phyloP scores from a whole-genome alignment of 2,797 vertebrate genomes.

The Vultur gryphus region DNA sequence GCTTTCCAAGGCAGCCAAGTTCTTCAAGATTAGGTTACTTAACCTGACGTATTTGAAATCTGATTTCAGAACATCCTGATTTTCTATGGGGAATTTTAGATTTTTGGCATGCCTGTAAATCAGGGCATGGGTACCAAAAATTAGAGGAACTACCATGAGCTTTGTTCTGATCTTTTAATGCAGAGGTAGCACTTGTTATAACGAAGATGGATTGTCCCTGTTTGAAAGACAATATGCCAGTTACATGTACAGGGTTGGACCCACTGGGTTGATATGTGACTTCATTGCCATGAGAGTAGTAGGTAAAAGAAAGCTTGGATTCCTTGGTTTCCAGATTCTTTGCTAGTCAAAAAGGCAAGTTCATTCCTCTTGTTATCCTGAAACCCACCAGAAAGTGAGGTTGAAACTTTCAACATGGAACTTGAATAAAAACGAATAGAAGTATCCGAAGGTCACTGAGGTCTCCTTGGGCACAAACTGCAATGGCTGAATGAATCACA shows the following conservation, averaged over 20 bases:
- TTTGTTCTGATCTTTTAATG: neutral
- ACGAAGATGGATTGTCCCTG: neutral
- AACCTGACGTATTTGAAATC: neutral
- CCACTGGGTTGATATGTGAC: neutral
- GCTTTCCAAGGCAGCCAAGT: neutral
- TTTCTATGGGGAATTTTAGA: neutral
- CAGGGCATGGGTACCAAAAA: neutral
- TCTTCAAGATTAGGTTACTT: neutral
- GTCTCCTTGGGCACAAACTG: neutral
- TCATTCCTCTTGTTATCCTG: neutral
- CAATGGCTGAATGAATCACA: neutral
- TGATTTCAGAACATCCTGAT: neutral
- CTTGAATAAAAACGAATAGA: neutral
- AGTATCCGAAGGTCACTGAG: neutral
- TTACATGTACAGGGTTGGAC: neutral
- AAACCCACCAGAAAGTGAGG: neutral
- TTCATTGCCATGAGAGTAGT: neutral
- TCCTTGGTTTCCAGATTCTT: neutral
- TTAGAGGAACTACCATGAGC: neutral
- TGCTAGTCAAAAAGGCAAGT: neutral
- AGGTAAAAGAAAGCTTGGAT: neutral
- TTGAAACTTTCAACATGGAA: neutral
- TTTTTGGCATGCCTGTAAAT: neutral
- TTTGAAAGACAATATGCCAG: fast-evolving
- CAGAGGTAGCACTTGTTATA: neutral